Percentiles rank a stretch among this genome's conserved stretches.
phyloP scores from a whole-genome alignment of 2,797 vertebrate genomes.

The Luscinia megarhynchos region DNA sequence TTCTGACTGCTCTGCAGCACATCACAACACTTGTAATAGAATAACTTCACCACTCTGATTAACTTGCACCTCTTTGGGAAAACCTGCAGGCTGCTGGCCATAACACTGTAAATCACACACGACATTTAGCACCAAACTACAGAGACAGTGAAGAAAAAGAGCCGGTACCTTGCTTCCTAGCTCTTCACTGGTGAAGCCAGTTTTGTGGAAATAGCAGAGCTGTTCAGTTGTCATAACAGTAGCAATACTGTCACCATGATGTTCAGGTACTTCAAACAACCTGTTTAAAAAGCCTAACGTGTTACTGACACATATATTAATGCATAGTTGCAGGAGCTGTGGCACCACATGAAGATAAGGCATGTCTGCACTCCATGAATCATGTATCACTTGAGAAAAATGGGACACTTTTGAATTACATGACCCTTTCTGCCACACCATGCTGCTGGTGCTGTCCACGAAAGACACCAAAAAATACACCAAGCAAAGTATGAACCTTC shows the following conservation, averaged over 20 bases:
- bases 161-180: background rate
- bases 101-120: background rate
- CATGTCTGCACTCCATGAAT: background rate
- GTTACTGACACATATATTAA: background rate
- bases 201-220: background rate
- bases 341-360: background rate
- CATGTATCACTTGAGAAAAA: background rate
- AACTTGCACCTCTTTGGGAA: background rate
- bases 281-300: background rate
- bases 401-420: background rate
- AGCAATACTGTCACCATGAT: background rate
- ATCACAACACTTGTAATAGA: background rate
- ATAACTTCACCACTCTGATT: background rate
- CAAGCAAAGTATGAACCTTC: background rate
- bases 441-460: background rate
- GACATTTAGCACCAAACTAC: background rate
- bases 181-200: background rate
- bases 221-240: background rate
- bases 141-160: background rate
- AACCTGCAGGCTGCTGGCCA: background rate
- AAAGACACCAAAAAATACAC: background rate
- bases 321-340: background rate
- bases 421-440: background rate
- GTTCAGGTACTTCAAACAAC: background rate
- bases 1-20: background rate